These are phyloP conservation scores for Drosophila mauritiana DNA, from an alignment of 1,140 invertebrate genomes.

Conservation along the genomic window DNA sequence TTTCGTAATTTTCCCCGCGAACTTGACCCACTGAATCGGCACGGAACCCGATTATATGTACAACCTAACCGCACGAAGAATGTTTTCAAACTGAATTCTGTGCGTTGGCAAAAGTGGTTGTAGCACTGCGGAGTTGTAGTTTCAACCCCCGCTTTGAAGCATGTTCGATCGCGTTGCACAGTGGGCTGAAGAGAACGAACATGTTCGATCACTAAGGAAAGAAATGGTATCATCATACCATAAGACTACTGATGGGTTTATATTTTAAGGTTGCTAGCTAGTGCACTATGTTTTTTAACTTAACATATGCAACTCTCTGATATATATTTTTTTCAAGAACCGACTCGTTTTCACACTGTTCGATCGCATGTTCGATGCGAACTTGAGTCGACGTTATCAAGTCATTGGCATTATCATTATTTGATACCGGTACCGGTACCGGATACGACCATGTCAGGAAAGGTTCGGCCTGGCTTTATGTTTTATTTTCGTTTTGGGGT, in stretches of 20 bases:
- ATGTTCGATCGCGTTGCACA: conserved; percentile 19
- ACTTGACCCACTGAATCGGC: conserved; percentile 35
- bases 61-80: conserved; percentile 65
- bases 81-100: conserved; percentile 59
- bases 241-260: not conserved
- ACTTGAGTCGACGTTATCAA: conserved; percentile 52
- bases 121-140: conserved; percentile 15
- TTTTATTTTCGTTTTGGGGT: conserved; percentile 58
- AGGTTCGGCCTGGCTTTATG: conserved; percentile 47
- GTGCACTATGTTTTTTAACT: too few relatives aligned
- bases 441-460: conserved; percentile 76
- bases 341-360: not conserved
- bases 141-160: conserved; percentile 22
- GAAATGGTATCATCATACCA: not conserved
- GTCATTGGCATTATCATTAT: conserved; percentile 37
- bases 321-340: not conserved
- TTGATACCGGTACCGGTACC: conserved; percentile 67
- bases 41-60: conserved; percentile 49
- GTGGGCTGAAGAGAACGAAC: not conserved
- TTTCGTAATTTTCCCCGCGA: conserved; percentile 45
- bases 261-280: too few relatives aligned
- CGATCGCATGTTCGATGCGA: conserved; percentile 19
- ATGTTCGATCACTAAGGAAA: not conserved
- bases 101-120: conserved; percentile 25
- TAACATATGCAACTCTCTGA: not conserved